Percentiles rank a stretch among this genome's conserved stretches.
phyloP scores from a whole-genome alignment of 2,797 vertebrate species.

The Chiloscyllium punctatum region DNA sequence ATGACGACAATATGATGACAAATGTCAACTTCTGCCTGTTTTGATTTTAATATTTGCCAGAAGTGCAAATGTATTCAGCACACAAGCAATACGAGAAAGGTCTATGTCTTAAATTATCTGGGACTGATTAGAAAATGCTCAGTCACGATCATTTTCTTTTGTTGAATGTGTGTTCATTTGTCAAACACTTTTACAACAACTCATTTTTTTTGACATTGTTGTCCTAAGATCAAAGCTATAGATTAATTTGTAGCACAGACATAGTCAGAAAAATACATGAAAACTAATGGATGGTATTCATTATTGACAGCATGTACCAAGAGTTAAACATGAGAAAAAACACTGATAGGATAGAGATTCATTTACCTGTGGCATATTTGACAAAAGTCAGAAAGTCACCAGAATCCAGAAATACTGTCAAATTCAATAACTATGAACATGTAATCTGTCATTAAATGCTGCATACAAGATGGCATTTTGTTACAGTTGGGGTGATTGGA shows the following conservation, averaged over 20 bases:
- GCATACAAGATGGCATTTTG: conserved; percentile 1
- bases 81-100: background rate
- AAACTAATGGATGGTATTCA: background rate
- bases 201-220: conserved; percentile 16
- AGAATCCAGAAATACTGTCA: background rate
- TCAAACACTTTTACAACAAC: conserved; percentile 31
- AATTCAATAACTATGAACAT: conserved; percentile 7
- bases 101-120: background rate
- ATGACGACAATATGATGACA: conserved; percentile 18
- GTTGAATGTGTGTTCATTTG: conserved; percentile 5
- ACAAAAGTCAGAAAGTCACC: background rate
- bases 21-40: background rate
- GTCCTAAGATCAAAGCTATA: background rate
- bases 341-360: background rate
- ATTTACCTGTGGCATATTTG: background rate
- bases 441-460: background rate
- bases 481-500: background rate
- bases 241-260: conserved; percentile 23
- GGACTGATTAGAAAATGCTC: conserved; percentile 13
- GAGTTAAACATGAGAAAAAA: background rate
- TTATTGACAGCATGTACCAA: background rate
- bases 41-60: conserved; percentile 31
- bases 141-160: background rate
- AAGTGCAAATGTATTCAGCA: conserved; percentile 11
- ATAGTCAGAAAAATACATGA: background rate